phyloP scores from a whole-genome alignment of 1,140 invertebrate genomes.

The Sweltsa coloradensis region DNA sequence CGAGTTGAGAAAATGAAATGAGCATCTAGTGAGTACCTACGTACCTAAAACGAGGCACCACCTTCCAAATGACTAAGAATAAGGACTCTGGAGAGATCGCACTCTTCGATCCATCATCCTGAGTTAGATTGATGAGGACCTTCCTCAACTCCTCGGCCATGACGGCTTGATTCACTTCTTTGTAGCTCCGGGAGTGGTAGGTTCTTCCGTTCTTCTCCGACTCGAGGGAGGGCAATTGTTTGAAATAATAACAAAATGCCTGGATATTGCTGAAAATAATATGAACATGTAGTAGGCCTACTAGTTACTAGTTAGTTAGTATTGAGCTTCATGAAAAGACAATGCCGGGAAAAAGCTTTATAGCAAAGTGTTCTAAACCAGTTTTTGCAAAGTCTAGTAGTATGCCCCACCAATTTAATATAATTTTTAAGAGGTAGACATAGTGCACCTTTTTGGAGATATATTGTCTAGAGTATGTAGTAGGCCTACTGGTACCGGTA shows the following conservation, averaged over 20 bases:
- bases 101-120: constrained; percentile 55
- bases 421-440: too few relatives aligned
- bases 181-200: constrained; percentile 47
- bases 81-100: constrained; percentile 72
- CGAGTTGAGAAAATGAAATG: too few relatives aligned
- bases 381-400: too few relatives aligned
- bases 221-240: constrained; percentile 61
- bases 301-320: neutral
- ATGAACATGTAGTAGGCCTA: neutral
- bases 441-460: too few relatives aligned
- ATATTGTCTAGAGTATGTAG: too few relatives aligned
- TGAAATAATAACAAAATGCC: constrained; percentile 73
- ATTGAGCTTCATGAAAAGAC: neutral
- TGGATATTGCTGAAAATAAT: constrained; percentile 57
- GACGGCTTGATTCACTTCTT: constrained; percentile 50
- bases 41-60: constrained; percentile 64
- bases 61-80: constrained; percentile 75
- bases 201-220: constrained; percentile 38
- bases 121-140: constrained; percentile 57
- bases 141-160: constrained; percentile 70
- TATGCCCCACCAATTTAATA: too few relatives aligned
- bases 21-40: too few relatives aligned
- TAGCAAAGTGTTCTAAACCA: too few relatives aligned
- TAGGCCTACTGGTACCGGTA: too few relatives aligned
- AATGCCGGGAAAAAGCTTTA: too few relatives aligned